Evolutionary conservation across 2,888 invertebrate species (phyloP).

Genomic region (Amphiduros pacificus): DNA sequence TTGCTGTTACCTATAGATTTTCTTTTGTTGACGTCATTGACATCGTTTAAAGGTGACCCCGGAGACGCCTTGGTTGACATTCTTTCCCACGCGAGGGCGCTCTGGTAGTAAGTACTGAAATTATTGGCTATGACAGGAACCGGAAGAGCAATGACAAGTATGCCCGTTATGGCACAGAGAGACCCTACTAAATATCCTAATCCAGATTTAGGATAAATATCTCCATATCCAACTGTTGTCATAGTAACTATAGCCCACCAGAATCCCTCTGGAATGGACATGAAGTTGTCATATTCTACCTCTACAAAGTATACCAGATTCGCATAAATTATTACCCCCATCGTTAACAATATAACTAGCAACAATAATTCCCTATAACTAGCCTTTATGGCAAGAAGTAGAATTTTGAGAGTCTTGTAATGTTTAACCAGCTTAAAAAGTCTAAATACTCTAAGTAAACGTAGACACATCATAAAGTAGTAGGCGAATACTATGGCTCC

Average conservation of each 20-base stretch:
- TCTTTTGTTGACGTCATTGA: no score
- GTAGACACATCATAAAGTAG: constrained; percentile 15
- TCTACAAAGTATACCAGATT: constrained; percentile 18
- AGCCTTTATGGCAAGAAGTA: constrained; percentile 16
- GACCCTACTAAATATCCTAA: constrained; percentile 14
- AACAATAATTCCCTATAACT: constrained; percentile 17
- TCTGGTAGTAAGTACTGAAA: constrained; percentile 10
- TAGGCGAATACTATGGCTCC: constrained; percentile 16
- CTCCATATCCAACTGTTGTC: constrained; percentile 18
- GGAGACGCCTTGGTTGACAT: constrained; percentile 3
- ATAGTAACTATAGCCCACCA: constrained; percentile 19
- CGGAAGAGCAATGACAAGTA: constrained; percentile 16
- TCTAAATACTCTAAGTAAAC: constrained; percentile 13
- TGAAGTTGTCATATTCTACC: constrained; percentile 17
- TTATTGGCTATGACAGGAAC: constrained; percentile 18
- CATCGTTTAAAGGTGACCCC: no score
- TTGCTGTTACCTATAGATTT: no score
- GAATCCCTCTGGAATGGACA: constrained; percentile 18
- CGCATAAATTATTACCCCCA: constrained; percentile 17
- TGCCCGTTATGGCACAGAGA: constrained; percentile 18
- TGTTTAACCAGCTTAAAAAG: constrained; percentile 16
- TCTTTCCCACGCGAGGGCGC: constrained; percentile 11
- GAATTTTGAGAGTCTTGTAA: constrained; percentile 16
- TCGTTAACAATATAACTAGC: constrained; percentile 12
- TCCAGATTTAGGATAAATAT: constrained; percentile 14